These are phyloP conservation scores for Euwallacea fornicatus DNA, from an alignment of 1,140 invertebrate genomes.

Conservation along the genomic window DNA sequence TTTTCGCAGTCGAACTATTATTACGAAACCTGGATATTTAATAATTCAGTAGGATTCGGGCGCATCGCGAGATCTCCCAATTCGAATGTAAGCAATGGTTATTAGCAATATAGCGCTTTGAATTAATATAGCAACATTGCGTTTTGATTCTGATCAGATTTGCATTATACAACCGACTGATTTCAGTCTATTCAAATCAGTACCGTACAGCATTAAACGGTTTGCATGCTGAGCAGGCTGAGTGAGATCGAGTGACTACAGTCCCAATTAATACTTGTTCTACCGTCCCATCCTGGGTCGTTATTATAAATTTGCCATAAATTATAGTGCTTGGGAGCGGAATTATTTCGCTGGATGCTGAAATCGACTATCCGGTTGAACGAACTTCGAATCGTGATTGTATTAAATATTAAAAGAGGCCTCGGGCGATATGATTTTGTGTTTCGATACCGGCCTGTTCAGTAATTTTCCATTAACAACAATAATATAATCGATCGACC, in stretches of 20 bases:
- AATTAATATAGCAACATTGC: too few species aligned
- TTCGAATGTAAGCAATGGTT: too few species aligned
- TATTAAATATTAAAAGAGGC: constrained; percentile 2
- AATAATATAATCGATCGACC: too few species aligned
- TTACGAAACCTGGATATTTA: not conserved
- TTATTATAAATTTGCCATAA: constrained; percentile 8
- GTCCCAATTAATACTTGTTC: constrained; percentile 7
- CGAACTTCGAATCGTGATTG: not conserved
- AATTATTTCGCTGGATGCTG: not conserved
- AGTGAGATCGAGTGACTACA: constrained; percentile 4
- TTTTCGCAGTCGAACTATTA: not conserved
- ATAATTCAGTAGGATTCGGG: too few species aligned
- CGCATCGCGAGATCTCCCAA: too few species aligned
- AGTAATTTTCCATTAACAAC: too few species aligned
- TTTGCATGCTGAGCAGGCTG: constrained; percentile 5
- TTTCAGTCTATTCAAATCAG: not conserved
- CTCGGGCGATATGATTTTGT: too few species aligned
- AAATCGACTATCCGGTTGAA: constrained; percentile 2
- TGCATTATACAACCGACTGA: not conserved
- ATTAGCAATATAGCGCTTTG: too few species aligned
- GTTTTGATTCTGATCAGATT: too few species aligned
- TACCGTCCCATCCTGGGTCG: not conserved
- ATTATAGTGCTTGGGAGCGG: constrained; percentile 1
- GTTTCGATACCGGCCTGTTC: too few species aligned
- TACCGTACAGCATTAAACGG: not conserved